These are phyloP conservation scores for Perdix hodgsoniae DNA, from an alignment of 2,797 vertebrate genomes.

Conservation along the genomic window DNA sequence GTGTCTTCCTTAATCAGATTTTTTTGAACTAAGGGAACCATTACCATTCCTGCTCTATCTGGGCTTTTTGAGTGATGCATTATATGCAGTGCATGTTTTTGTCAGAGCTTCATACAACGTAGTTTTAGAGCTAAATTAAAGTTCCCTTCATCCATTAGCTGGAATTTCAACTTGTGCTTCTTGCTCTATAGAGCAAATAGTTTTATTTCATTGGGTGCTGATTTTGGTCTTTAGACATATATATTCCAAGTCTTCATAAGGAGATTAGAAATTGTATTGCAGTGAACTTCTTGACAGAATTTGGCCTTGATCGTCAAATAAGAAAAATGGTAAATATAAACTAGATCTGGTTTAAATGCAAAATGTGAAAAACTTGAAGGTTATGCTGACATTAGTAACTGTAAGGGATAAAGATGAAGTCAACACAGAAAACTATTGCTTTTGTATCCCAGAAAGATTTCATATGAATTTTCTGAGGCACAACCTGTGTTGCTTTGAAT, in stretches of 20 bases:
- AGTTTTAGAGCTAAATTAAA: background rate
- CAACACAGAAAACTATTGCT: background rate
- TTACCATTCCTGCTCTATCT: background rate
- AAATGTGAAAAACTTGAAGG: background rate
- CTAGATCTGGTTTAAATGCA: background rate
- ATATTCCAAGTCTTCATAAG: background rate
- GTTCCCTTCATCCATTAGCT: background rate
- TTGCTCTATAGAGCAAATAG: background rate
- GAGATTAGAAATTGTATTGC: background rate
- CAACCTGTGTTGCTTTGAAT: background rate
- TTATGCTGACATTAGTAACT: background rate
- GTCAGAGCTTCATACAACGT: background rate
- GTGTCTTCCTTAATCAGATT: background rate
- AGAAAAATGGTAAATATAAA: background rate
- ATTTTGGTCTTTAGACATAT: background rate
- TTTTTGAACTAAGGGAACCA: background rate
- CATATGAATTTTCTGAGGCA: background rate
- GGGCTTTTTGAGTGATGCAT: fast-evolving
- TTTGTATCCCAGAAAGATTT: background rate
- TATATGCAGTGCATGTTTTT: background rate
- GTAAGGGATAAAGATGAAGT: background rate
- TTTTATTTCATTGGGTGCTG: background rate
- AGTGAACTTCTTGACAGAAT: background rate
- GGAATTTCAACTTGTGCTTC: background rate
- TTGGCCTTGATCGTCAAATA: background rate